phyloP scores from a whole-genome alignment of 2,888 invertebrate genomes.

The Bhutanitis thaidina region DNA sequence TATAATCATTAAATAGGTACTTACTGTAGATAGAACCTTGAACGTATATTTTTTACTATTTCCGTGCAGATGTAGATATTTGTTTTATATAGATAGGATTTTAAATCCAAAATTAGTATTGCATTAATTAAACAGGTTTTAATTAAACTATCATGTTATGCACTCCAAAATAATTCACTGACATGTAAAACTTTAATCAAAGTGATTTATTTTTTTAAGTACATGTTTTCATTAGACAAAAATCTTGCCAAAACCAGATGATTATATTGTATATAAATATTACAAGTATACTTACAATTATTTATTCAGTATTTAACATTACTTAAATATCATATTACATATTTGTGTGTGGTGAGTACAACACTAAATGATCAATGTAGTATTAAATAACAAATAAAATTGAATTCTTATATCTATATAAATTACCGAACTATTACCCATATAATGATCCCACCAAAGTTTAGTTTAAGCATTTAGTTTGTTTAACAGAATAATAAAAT shows the following conservation, averaged over 20 bases:
- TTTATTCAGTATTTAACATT: background rate
- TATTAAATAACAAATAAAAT: slow-evolving; percentile 6
- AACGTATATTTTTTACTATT: slow-evolving; percentile 11
- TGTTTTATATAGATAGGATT: slow-evolving; percentile 13
- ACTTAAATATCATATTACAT: background rate
- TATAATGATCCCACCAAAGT: slow-evolving; percentile 77
- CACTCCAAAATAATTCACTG: too few species aligned
- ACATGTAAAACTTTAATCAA: too few species aligned
- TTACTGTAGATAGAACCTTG: slow-evolving; percentile 20
- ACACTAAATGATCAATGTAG: background rate
- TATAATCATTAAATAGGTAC: slow-evolving; percentile 29
- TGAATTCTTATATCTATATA: slow-evolving; percentile 20
- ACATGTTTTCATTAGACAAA: background rate
- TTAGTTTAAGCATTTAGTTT: slow-evolving; percentile 70
- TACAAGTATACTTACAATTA: background rate
- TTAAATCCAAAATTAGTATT: slow-evolving; percentile 4
- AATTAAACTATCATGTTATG: too few species aligned
- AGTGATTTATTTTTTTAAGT: too few species aligned
- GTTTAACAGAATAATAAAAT: slow-evolving; percentile 45
- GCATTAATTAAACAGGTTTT: slow-evolving; percentile 2
- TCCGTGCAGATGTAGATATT: slow-evolving; percentile 22
- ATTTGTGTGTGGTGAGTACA: background rate
- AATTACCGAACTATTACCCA: slow-evolving; percentile 53
- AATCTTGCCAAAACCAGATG: slow-evolving; percentile 12
- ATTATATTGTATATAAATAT: background rate